phyloP scores from a whole-genome alignment of 1,140 invertebrate genomes.

The Contarinia nasturtii region DNA sequence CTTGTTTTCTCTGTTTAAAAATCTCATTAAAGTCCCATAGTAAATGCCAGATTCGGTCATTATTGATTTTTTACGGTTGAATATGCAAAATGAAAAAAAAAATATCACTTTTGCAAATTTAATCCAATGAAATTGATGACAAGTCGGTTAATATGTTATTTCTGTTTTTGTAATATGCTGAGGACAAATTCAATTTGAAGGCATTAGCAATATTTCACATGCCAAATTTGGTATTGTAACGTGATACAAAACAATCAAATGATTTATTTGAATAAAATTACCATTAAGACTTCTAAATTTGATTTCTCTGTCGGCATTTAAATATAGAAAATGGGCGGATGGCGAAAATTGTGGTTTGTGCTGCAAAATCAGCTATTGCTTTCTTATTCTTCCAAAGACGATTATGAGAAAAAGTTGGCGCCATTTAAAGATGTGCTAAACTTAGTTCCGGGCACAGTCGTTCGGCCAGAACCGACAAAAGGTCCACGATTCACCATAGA shows the following conservation, averaged over 20 bases:
- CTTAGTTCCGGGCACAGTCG: constrained; percentile 8
- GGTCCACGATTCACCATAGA: constrained; percentile 9
- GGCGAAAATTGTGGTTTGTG: constrained; percentile 10
- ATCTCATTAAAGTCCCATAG: too few species aligned
- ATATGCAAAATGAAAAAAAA: too few species aligned
- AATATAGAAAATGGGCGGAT: constrained; percentile 9
- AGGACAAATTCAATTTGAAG: too few species aligned
- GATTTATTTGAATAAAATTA: neutral
- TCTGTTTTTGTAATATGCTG: neutral
- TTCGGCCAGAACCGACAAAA: constrained; percentile 6
- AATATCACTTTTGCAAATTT: too few species aligned
- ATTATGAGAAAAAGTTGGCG: constrained; percentile 9
- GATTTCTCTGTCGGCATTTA: neutral
- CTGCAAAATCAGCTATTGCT: constrained; percentile 9
- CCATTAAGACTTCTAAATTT: neutral
- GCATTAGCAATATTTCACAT: too few species aligned
- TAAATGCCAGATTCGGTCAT: too few species aligned
- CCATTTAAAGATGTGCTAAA: constrained; percentile 10
- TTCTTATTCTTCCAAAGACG: constrained; percentile 8
- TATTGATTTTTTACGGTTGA: too few species aligned
- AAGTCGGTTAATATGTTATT: neutral
- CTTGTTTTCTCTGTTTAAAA: too few species aligned
- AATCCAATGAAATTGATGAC: too few species aligned
- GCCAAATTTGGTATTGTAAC: neutral
- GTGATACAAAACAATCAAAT: too few species aligned